These are phyloP conservation scores for Volucella bombylans DNA, from an alignment of 2,888 invertebrate species.

Conservation along the genomic window DNA sequence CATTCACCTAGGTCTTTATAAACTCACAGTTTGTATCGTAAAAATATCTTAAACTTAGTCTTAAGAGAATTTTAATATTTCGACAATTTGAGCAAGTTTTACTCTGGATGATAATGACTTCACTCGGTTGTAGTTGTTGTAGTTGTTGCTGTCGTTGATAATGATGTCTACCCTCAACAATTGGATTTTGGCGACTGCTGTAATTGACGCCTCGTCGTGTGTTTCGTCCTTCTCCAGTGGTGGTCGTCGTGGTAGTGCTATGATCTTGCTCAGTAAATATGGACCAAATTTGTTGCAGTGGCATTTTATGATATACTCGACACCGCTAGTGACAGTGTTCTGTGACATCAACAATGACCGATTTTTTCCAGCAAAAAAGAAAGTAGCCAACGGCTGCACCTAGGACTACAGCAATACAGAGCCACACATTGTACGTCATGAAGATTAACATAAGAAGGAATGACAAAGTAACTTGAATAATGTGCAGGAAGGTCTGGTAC, in stretches of 20 bases:
- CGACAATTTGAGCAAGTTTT: slow-evolving; percentile 78
- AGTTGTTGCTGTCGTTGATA: slow-evolving; percentile 27
- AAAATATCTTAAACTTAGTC: slow-evolving; percentile 79
- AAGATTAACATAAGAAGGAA: slow-evolving; percentile 98
- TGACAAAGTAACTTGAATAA: slow-evolving; percentile 93
- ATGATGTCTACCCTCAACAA: slow-evolving; percentile 20
- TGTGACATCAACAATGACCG: slow-evolving; percentile 95
- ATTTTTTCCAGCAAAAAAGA: slow-evolving; percentile 97
- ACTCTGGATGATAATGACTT: slow-evolving; percentile 69
- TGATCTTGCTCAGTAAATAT: slow-evolving; percentile 40
- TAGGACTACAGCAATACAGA: slow-evolving; percentile 93
- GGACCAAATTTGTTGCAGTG: slow-evolving; percentile 51
- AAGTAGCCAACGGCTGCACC: slow-evolving; percentile 97
- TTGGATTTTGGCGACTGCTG: slow-evolving; percentile 3
- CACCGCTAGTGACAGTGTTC: slow-evolving; percentile 94
- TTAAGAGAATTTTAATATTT: slow-evolving; percentile 79
- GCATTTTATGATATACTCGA: slow-evolving; percentile 63
- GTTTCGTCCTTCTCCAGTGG: slow-evolving; percentile 15
- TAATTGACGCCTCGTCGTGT: slow-evolving; percentile 15
- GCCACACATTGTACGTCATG: slow-evolving; percentile 98
- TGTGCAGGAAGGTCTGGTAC: slow-evolving; percentile 93
- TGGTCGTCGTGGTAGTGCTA: background rate
- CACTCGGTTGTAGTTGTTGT: slow-evolving; percentile 60
- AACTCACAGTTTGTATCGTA: slow-evolving; percentile 79
- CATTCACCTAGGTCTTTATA: slow-evolving; percentile 76